A percentile compares a stretch with the other conserved stretches of the same genome.
These are phyloP conservation scores for Automeris io DNA, from an alignment of 2,888 invertebrate species.

Conservation along the genomic window DNA sequence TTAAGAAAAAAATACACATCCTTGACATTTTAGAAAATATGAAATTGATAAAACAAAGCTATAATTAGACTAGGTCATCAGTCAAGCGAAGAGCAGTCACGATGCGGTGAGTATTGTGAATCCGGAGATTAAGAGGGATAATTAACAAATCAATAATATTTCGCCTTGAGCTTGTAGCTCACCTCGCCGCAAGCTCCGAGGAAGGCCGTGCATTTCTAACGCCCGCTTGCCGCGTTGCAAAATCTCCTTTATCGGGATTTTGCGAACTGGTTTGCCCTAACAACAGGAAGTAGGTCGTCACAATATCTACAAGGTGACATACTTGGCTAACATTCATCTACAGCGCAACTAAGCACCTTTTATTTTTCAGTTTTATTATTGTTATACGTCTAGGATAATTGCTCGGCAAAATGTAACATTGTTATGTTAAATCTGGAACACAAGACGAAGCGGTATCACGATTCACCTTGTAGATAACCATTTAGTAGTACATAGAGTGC, in stretches of 20 bases:
- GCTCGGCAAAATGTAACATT: background rate
- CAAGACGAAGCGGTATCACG: constrained; percentile 10
- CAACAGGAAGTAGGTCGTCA: constrained; percentile 30
- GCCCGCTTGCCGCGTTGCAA: constrained; percentile 42
- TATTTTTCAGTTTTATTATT: background rate
- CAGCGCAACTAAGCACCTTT: background rate
- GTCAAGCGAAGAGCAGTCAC: constrained; percentile 24
- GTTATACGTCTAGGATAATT: constrained; percentile 2
- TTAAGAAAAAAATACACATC: no score
- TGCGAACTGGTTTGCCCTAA: constrained; percentile 26
- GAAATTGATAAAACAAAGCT: no score
- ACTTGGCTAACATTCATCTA: constrained; percentile 1
- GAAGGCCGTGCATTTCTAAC: constrained; percentile 69
- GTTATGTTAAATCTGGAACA: background rate
- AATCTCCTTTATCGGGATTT: constrained; percentile 40
- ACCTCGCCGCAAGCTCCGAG: constrained; percentile 53
- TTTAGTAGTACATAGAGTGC: constrained; percentile 45
- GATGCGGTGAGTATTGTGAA: constrained; percentile 20
- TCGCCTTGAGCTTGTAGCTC: constrained; percentile 62
- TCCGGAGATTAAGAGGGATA: constrained; percentile 37
- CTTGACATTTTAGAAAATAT: no score
- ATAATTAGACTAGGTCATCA: constrained; percentile 7
- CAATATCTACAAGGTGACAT: constrained; percentile 10
- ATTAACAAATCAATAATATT: constrained; percentile 54
- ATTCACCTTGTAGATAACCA: constrained; percentile 51